Evolutionary conservation across 92 coral and sea anemone genomes (phyloP).

Genomic region (Zoanthus sansibaricus): DNA sequence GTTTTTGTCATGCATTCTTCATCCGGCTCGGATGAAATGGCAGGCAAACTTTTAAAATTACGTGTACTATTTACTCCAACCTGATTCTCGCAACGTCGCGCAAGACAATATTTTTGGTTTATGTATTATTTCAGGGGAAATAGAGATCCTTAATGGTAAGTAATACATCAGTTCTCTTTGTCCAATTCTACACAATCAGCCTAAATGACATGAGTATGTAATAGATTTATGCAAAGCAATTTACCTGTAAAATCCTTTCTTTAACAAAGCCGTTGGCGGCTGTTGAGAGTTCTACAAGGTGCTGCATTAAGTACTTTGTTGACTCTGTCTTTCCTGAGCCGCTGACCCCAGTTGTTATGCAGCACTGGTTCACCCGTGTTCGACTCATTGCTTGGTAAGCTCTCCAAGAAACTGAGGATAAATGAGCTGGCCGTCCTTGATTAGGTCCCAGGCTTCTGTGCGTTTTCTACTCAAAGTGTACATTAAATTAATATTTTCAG

Average conservation of each 20-base stretch:
- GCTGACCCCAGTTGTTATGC: constrained; percentile 78
- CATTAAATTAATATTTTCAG: too few species aligned
- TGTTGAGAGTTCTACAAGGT: constrained; percentile 51
- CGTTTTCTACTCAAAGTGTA: too few species aligned
- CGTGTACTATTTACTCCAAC: too few species aligned
- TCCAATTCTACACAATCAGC: not conserved
- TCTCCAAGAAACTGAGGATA: constrained; percentile 48
- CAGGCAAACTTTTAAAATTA: too few species aligned
- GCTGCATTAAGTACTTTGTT: constrained; percentile 49
- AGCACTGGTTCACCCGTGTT: constrained; percentile 67
- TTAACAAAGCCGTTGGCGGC: constrained; percentile 1
- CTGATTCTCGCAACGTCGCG: too few species aligned
- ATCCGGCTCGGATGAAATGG: too few species aligned
- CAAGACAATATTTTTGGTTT: too few species aligned
- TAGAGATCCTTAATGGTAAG: too few species aligned
- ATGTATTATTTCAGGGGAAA: too few species aligned
- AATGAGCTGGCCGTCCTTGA: constrained; percentile 40
- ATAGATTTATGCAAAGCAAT: not conserved
- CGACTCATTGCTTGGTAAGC: constrained; percentile 59
- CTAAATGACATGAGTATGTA: not conserved
- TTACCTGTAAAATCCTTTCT: constrained; percentile 29
- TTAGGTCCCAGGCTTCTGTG: not conserved
- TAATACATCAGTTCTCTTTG: not conserved
- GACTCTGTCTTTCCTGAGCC: constrained; percentile 85
- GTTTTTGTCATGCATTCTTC: too few species aligned